Conservation (phyloP, 64 coral and sea anemone genomes). For the Montipora sp. region DNA sequence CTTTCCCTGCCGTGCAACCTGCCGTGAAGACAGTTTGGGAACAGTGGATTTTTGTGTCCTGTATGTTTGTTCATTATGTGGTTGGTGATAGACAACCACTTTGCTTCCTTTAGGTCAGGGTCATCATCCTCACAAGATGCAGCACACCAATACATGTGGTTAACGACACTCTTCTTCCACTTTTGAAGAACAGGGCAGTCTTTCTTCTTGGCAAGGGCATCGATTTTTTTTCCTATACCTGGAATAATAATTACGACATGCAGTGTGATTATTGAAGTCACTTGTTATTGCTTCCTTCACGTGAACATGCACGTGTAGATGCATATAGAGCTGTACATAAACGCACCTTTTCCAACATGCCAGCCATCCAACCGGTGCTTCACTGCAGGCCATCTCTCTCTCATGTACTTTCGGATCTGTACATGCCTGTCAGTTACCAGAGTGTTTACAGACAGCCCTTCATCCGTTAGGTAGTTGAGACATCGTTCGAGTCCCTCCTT, state of each 20-base stretch:
- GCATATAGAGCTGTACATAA: not conserved
- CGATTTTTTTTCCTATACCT: conserved; percentile 64
- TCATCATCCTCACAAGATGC: conserved; percentile 43
- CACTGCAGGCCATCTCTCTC: conserved; percentile 22
- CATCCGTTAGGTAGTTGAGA: not conserved
- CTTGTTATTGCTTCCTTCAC: too few species aligned
- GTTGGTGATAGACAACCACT: conserved; percentile 49
- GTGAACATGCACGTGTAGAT: too few species aligned
- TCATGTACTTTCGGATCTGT: conserved; percentile 31
- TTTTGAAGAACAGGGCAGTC: not conserved
- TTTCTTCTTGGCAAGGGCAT: conserved; percentile 51
- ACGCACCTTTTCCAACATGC: conserved; percentile 40
- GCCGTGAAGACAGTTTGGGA: conserved; percentile 41
- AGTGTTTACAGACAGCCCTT: not conserved
- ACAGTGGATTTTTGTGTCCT: conserved; percentile 39
- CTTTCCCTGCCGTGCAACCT: conserved; percentile 57
- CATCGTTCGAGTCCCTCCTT: conserved; percentile 23
- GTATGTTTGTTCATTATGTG: conserved; percentile 52
- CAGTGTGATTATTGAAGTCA: too few species aligned
- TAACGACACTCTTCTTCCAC: conserved; percentile 60
- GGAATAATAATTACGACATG: too few species aligned
- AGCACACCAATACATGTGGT: conserved; percentile 65
- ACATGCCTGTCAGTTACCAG: conserved; percentile 49
- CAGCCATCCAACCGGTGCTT: conserved; percentile 46
- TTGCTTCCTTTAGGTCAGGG: conserved; percentile 10